Conservation (phyloP, 2,113 vertebrate genomes). For the Vulpes ferrilata region DNA sequence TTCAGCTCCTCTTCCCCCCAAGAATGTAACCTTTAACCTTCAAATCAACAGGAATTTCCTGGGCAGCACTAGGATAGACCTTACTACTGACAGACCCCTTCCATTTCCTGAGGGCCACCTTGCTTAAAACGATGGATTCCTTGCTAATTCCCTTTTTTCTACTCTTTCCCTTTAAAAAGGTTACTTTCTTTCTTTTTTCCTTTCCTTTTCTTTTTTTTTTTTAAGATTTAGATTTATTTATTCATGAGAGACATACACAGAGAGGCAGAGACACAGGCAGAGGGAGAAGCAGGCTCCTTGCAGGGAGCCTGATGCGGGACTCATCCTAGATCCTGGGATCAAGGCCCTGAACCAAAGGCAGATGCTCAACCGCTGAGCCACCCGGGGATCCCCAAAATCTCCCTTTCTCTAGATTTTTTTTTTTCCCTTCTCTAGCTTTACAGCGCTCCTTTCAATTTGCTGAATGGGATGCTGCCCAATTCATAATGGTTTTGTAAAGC, state of each 20-base stretch:
- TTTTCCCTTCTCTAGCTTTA: neutral
- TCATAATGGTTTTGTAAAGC: neutral
- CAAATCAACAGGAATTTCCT: neutral
- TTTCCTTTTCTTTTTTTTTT: neutral
- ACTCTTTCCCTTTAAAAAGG: neutral
- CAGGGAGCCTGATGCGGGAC: too few species aligned
- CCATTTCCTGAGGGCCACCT: neutral
- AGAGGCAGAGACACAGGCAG: too few species aligned
- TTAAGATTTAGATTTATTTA: too few species aligned
- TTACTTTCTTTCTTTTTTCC: neutral
- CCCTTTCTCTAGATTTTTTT: neutral
- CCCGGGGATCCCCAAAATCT: too few species aligned
- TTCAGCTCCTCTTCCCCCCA: neutral
- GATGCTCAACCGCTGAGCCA: too few species aligned
- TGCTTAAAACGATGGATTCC: neutral
- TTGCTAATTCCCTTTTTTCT: neutral
- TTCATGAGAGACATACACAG: too few species aligned
- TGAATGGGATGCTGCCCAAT: neutral
- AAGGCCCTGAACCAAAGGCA: too few species aligned
- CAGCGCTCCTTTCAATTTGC: neutral
- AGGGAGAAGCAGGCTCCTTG: too few species aligned
- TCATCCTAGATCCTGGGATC: too few species aligned
- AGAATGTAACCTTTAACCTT: neutral
- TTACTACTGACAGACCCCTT: neutral
- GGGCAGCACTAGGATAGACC: neutral